phyloP scores from a whole-genome alignment of 2,888 invertebrate species.

The Sphaerophoria taeniata region DNA sequence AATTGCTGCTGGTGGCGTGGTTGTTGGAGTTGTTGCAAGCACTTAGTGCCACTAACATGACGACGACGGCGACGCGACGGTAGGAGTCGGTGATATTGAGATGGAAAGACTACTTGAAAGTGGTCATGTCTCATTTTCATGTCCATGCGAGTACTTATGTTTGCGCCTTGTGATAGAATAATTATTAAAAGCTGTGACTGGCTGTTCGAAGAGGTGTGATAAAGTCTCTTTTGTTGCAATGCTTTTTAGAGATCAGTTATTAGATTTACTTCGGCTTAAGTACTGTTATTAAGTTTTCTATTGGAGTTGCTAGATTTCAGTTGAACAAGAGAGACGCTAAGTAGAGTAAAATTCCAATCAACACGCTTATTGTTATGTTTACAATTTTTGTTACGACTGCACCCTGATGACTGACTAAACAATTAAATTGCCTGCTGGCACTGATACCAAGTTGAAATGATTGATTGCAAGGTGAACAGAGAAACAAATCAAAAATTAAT shows the following conservation, averaged over 20 bases:
- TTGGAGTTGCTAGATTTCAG: not conserved
- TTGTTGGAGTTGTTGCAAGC: conserved; percentile 33
- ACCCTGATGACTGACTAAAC: conserved; percentile 14
- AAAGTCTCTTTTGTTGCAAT: conserved; percentile 39
- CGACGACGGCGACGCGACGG: conserved; percentile 26
- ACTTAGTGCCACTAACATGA: conserved; percentile 34
- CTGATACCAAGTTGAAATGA: conserved; percentile 54
- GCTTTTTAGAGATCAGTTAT: conserved; percentile 58
- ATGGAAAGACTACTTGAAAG: conserved; percentile 46
- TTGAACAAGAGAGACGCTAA: too few relatives aligned
- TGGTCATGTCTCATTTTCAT: conserved; percentile 65
- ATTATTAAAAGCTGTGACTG: conserved; percentile 54
- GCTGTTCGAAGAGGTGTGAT: conserved; percentile 25
- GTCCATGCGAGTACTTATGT: conserved; percentile 56
- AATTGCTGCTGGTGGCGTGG: conserved; percentile 40
- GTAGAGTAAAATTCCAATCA: too few relatives aligned
- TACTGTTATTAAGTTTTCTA: conserved; percentile 50
- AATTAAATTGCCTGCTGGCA: conserved; percentile 44
- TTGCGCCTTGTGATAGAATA: conserved; percentile 57
- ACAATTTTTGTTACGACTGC: not conserved
- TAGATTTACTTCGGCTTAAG: conserved; percentile 35
- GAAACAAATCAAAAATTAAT: conserved; percentile 61
- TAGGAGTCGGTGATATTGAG: conserved; percentile 61
- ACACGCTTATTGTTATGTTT: too few relatives aligned
- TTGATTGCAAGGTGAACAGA: conserved; percentile 60